Evolutionary conservation across 2,113 vertebrate genomes (phyloP).

Genomic region (Engystomops pustulosus): DNA sequence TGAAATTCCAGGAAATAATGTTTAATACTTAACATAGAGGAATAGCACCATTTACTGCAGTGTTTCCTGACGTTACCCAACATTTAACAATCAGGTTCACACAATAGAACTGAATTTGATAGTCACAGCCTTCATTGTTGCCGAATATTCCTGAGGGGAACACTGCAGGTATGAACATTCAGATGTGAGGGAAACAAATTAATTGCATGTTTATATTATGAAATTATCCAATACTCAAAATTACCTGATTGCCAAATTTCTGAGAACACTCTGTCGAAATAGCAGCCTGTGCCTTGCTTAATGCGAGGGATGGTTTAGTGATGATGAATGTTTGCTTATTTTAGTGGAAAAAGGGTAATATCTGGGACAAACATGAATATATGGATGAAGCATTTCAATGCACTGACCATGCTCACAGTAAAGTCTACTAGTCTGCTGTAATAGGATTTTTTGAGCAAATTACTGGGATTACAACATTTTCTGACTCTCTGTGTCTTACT

Average conservation of each 20-base stretch:
- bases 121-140: not conserved
- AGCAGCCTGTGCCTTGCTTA: not conserved
- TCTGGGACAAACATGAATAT: not conserved
- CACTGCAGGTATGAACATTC: not conserved
- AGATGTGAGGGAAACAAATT: not conserved
- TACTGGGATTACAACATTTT: too few relatives aligned
- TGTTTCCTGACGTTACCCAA: not conserved
- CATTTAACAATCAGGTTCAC: slow-evolving; percentile 3
- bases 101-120: not conserved
- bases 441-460: not conserved
- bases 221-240: slow-evolving; percentile 3
- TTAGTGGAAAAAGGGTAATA: not conserved
- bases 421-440: not conserved
- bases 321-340: not conserved
- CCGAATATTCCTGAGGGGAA: not conserved
- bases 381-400: not conserved
- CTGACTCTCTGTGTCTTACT: too few relatives aligned
- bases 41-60: not conserved
- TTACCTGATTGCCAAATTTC: slow-evolving; percentile 5
- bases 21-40: slow-evolving; percentile 1
- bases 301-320: not conserved
- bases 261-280: not conserved
- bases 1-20: not conserved
- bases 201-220: not conserved
- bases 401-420: not conserved